Conservation (phyloP, 2,888 invertebrate genomes). For the Bruchidius siliquastri region DNA sequence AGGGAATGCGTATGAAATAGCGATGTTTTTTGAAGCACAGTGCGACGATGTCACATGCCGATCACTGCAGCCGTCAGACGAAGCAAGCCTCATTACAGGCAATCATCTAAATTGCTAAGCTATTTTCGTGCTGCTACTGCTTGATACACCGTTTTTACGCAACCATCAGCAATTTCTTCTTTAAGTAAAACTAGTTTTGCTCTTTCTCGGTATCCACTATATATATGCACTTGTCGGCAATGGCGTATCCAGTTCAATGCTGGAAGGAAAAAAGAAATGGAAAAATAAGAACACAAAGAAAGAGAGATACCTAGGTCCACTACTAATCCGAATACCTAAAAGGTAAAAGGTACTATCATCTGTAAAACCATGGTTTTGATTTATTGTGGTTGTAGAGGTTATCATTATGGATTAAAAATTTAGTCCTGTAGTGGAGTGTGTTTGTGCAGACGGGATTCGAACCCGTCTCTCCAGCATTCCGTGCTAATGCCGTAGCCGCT, state of each 20-base stretch:
- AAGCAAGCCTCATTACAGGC: neutral
- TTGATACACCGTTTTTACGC: neutral
- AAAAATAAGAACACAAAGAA: too few species aligned
- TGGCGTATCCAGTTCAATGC: neutral
- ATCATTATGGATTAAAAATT: too few species aligned
- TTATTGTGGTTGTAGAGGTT: too few species aligned
- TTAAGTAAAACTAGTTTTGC: neutral
- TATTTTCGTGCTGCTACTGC: neutral
- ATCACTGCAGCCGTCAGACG: neutral
- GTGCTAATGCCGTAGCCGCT: too few species aligned
- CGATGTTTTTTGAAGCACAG: neutral
- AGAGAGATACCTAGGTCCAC: too few species aligned
- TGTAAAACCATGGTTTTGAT: too few species aligned
- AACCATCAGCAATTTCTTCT: neutral
- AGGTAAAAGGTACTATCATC: too few species aligned
- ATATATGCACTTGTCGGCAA: neutral
- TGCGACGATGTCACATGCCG: neutral
- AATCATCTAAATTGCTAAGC: neutral
- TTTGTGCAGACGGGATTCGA: too few species aligned
- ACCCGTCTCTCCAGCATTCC: too few species aligned
- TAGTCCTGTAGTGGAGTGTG: too few species aligned
- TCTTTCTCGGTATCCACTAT: neutral
- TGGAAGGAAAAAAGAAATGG: too few species aligned
- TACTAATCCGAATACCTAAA: too few species aligned
- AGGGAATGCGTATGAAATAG: neutral